Evolutionary conservation across 2,113 vertebrate genomes (phyloP).

Genomic region (Etheostoma spectabile): DNA sequence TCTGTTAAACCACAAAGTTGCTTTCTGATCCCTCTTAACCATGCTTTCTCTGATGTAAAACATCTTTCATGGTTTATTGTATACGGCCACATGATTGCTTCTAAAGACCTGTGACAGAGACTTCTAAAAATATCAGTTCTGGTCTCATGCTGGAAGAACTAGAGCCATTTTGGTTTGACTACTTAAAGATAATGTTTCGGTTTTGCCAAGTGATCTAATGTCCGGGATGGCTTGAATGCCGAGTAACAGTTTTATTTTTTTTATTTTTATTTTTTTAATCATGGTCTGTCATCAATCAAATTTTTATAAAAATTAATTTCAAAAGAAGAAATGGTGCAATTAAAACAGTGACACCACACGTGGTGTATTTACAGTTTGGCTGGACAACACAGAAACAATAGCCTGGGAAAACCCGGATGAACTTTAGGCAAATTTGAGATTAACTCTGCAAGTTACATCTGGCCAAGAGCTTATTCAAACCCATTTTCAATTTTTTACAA

Average conservation of each 20-base stretch:
- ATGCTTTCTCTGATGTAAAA: conserved; percentile 18
- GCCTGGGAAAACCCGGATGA: too few relatives aligned
- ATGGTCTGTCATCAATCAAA: background rate
- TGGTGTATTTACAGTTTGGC: too few relatives aligned
- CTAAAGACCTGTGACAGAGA: conserved; percentile 56
- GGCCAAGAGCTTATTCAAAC: too few relatives aligned
- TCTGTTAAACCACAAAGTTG: conserved; percentile 20
- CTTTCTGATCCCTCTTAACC: conserved; percentile 36
- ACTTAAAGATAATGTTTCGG: conserved; percentile 17
- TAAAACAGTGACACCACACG: too few relatives aligned
- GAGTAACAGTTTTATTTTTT: background rate
- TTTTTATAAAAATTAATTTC: background rate
- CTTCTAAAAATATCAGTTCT: conserved; percentile 52
- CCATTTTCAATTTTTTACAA: too few relatives aligned
- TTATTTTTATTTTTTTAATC: background rate
- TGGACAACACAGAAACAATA: background rate
- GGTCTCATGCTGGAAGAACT: conserved; percentile 9
- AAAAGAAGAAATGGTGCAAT: too few relatives aligned
- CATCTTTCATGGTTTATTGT: conserved; percentile 52
- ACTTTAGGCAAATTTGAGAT: too few relatives aligned
- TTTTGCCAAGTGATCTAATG: conserved; percentile 27
- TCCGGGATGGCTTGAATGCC: background rate
- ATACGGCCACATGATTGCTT: conserved; percentile 55
- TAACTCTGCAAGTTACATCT: too few relatives aligned
- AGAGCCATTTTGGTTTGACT: conserved; percentile 22